phyloP scores from a whole-genome alignment of 92 coral and sea anemone genomes.

The Paragorgia papillata region DNA sequence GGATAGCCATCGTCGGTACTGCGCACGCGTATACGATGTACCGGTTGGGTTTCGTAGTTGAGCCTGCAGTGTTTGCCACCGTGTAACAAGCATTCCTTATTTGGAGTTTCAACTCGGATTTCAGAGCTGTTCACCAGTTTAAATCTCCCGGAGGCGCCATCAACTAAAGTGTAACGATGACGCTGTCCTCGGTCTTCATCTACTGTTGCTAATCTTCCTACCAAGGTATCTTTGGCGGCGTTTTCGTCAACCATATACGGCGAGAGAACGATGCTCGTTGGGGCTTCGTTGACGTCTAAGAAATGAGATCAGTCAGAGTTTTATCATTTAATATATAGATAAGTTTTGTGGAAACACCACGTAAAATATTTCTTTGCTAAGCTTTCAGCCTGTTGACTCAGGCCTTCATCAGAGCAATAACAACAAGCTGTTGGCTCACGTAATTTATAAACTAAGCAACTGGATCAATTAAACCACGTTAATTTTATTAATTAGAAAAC shows the following conservation, averaged over 20 bases:
- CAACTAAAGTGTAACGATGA: constrained; percentile 69
- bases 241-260: constrained; percentile 69
- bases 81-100: constrained; percentile 62
- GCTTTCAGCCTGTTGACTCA: too few species aligned
- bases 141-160: constrained; percentile 80
- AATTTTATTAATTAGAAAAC: too few species aligned
- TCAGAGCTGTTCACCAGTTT: constrained; percentile 66
- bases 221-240: constrained; percentile 61
- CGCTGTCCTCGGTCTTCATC: constrained; percentile 81
- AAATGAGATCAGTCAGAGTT: neutral
- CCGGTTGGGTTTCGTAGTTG: constrained; percentile 72
- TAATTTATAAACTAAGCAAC: too few species aligned
- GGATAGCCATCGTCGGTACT: constrained; percentile 88
- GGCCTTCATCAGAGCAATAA: too few species aligned
- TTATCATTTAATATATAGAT: neutral
- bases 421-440: too few species aligned
- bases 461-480: too few species aligned
- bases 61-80: constrained; percentile 83
- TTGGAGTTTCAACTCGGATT: constrained; percentile 70
- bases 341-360: too few species aligned
- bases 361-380: too few species aligned
- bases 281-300: constrained; percentile 85
- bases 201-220: constrained; percentile 68
- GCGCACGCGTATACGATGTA: constrained; percentile 81
- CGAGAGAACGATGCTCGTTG: constrained; percentile 68